A percentile compares a stretch with the other conserved stretches of the same genome.
Evolutionary conservation across 2,113 vertebrate species (phyloP).

Genomic region (Pycnonotus jocosus): DNA sequence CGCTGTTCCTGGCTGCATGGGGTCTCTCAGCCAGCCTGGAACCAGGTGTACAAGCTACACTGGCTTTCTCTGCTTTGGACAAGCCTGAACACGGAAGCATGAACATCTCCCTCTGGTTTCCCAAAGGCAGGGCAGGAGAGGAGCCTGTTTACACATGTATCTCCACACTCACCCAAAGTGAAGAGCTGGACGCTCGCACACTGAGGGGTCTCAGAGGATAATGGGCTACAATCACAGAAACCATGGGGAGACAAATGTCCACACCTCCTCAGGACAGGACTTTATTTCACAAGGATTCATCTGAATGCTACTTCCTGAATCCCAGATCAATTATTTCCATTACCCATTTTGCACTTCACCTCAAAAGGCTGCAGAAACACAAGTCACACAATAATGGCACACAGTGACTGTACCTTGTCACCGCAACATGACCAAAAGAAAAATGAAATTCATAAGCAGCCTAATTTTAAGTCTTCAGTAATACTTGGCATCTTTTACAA

Average conservation of each 20-base stretch:
- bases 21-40: background rate
- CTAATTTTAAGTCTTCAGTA: background rate
- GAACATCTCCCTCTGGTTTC: background rate
- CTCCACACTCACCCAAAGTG: fast-evolving
- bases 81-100: background rate
- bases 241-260: background rate
- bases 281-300: background rate
- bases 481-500: background rate
- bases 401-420: fast-evolving
- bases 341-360: background rate
- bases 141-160: background rate
- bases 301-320: background rate
- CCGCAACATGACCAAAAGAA: background rate
- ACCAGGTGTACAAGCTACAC: fast-evolving
- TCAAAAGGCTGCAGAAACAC: background rate
- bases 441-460: background rate
- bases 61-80: background rate
- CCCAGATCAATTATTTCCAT: background rate
- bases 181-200: fast-evolving
- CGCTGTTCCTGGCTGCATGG: fast-evolving
- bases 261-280: background rate
- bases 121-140: background rate
- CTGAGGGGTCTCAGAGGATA: fast-evolving
- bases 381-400: background rate
- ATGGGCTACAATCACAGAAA: background rate